These are phyloP conservation scores for Paraescarpia echinospica DNA, from an alignment of 1,140 invertebrate genomes.

Conservation along the genomic window DNA sequence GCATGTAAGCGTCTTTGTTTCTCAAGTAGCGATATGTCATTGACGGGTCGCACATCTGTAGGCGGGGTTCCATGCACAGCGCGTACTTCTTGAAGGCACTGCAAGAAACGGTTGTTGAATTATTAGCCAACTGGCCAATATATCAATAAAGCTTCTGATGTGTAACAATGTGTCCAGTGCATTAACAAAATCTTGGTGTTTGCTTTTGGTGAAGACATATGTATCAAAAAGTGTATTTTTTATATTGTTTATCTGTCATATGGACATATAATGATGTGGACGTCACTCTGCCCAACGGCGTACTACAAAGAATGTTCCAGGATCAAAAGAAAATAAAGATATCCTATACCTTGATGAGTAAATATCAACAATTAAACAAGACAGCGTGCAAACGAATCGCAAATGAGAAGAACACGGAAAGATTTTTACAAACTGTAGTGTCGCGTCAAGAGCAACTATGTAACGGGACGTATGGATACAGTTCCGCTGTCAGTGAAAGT, in stretches of 20 bases:
- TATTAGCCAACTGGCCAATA: background rate
- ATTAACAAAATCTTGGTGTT: background rate
- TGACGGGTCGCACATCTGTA: background rate
- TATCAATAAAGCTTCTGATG: background rate
- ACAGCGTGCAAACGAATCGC: background rate
- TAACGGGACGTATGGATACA: background rate
- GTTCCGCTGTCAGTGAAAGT: background rate
- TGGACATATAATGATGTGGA: background rate
- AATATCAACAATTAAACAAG: background rate
- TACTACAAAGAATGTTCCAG: too few species aligned
- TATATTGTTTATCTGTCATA: background rate
- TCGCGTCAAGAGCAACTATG: background rate
- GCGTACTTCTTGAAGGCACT: background rate
- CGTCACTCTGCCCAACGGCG: background rate
- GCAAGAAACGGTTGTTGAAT: background rate
- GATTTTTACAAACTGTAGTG: background rate
- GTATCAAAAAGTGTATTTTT: too few species aligned
- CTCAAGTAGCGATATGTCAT: background rate
- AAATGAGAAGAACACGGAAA: background rate
- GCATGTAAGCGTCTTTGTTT: background rate
- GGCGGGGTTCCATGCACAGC: background rate
- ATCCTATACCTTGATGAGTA: background rate
- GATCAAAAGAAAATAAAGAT: background rate
- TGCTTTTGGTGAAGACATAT: background rate
- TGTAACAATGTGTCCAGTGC: background rate